Conservation (phyloP, 23 tunicate genomes). For the Styela plicata region DNA sequence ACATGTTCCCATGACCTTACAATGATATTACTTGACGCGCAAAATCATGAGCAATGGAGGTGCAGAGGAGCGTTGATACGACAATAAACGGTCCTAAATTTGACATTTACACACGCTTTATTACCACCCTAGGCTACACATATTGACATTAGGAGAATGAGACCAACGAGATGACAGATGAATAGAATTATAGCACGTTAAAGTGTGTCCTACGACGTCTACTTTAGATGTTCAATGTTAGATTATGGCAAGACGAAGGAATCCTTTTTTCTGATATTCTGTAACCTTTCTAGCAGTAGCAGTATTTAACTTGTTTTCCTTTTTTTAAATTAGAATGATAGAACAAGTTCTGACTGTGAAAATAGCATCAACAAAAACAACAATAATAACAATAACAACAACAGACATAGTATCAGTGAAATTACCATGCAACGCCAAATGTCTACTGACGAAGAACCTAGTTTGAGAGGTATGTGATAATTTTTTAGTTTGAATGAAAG, state of each 20-base stretch:
- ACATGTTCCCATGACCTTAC: neutral
- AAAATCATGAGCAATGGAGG: neutral
- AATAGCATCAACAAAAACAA: no score
- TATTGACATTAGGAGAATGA: no score
- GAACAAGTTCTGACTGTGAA: neutral
- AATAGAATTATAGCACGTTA: no score
- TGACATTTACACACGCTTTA: neutral
- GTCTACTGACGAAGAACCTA: neutral
- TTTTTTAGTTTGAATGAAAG: neutral
- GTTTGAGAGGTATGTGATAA: neutral
- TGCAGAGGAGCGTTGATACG: neutral
- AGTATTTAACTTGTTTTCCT: no score
- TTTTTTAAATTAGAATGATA: neutral
- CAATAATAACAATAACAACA: neutral
- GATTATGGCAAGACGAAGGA: no score
- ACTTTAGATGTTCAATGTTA: no score
- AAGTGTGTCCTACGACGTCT: no score
- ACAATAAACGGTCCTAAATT: neutral
- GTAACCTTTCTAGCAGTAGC: no score
- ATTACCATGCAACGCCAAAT: neutral
- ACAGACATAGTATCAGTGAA: neutral
- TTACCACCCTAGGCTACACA: neutral
- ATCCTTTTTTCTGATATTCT: no score
- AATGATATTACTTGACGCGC: neutral
- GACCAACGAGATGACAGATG: no score